Evolutionary conservation across 2,113 vertebrate species (phyloP), one percentile per base, ranked within the genome.

Genomic region (Phylloscopus trochilus): DNA sequence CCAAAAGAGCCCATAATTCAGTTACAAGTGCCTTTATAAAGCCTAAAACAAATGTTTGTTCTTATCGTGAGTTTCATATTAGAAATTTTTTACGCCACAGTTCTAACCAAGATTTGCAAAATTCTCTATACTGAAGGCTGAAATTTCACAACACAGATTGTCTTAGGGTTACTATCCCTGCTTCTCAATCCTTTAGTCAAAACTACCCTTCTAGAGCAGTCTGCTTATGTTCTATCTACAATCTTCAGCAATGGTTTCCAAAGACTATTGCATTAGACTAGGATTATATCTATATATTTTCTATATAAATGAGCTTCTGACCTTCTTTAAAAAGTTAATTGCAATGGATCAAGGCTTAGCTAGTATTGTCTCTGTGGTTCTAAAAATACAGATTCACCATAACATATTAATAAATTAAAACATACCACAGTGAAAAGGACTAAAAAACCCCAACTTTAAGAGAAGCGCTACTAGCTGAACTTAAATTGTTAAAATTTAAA

Each of bases 1-100:
- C 99, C 86, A 99, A 93, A 68, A 95, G 97, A 39, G 98, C 96
- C 99, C 99, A 99, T 60, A 99, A 94, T 81, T 99, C 99, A 68
- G 98, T 95, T 75, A 99, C 94, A 93, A 99, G 97, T 12, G 98
- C 97, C 95, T 98, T 98, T 90, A 99, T 97, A 90, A 98, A 99
- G 18, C 99, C 99, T 99, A 96, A 43, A 69, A 82, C 41, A 69
- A 74, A 92, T 35, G 41, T 74, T 80, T 80, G 23, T 62, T 90
- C 26, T 85, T 89, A 79, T 69, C 1, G 75, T 11, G 43, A 86
- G 18, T 67, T 78, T 76, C 35, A 41, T 23, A 39, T 44, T 41
- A 70, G 68, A 86, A 83, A 26, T 21, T 55, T 31, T 70, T 75
- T 37, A 84, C 3, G 58, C 5, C 20, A 72, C 22, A 77, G n/a